Evolutionary conservation across 1,140 invertebrate genomes (phyloP).

Genomic region (Chionoecetes opilio): DNA sequence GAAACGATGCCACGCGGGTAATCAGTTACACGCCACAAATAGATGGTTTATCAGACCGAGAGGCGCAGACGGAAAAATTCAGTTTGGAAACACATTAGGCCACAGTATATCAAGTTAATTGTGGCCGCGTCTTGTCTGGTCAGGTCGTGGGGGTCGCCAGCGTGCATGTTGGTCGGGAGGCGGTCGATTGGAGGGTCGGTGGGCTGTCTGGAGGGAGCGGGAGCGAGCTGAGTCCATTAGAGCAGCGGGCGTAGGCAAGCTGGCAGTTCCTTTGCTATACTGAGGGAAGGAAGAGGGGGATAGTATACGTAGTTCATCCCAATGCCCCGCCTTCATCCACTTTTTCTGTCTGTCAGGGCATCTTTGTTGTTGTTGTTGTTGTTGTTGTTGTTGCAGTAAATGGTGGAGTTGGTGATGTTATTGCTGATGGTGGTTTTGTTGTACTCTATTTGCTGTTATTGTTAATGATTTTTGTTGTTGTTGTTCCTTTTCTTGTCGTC

Average conservation of each 20-base stretch:
- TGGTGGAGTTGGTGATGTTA: too few relatives aligned
- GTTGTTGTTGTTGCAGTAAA: neutral
- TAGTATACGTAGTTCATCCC: neutral
- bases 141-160: neutral
- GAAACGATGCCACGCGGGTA: neutral
- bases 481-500: too few relatives aligned
- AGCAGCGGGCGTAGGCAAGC: neutral
- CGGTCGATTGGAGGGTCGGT: neutral
- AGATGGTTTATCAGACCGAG: neutral
- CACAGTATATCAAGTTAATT: constrained; percentile 30
- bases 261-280: neutral
- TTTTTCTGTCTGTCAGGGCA: neutral
- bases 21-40: neutral
- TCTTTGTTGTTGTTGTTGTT: neutral
- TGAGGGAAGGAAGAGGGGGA: too few relatives aligned
- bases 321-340: neutral
- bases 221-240: neutral
- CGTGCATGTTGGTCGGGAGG: constrained; percentile 13
- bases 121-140: neutral
- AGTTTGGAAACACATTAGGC: constrained; percentile 29
- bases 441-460: too few relatives aligned
- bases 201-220: neutral
- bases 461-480: too few relatives aligned
- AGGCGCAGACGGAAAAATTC: constrained; percentile 7
- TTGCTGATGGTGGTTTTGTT: too few relatives aligned